phyloP scores from a whole-genome alignment of 1,140 invertebrate species.

The Oreohelix idahoensis region DNA sequence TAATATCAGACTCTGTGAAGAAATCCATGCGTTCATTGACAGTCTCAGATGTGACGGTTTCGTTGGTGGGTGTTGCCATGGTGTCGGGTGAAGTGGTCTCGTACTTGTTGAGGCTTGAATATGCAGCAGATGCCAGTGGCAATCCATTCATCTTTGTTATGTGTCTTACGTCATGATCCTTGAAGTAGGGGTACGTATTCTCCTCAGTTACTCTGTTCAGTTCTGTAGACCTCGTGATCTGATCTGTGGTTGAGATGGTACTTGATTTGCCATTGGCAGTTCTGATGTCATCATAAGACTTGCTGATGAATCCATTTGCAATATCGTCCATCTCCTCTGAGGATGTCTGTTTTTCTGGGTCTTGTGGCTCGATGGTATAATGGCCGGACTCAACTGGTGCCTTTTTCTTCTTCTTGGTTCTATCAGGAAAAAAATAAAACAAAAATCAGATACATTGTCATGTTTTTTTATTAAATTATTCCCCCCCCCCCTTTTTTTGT shows the following conservation, averaged over 20 bases:
- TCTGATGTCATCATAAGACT: conserved; percentile 12
- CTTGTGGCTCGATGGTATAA: conserved; percentile 29
- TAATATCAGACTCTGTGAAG: conserved; percentile 34
- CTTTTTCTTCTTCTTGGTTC: conserved; percentile 24
- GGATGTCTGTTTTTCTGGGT: conserved; percentile 31
- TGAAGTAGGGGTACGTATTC: conserved; percentile 58
- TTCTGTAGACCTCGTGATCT: conserved; percentile 60
- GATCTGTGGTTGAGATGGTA: conserved; percentile 41
- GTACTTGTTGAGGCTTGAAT: neutral
- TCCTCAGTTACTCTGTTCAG: conserved; percentile 52
- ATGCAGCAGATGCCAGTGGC: neutral
- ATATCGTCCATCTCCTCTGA: conserved; percentile 29
- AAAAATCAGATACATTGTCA: no score
- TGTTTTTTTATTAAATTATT: no score
- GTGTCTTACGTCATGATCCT: conserved; percentile 44
- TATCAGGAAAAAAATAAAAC: neutral
- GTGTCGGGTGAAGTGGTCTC: neutral
- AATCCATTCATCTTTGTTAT: neutral
- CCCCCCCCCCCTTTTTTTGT: no score
- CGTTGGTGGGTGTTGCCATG: neutral
- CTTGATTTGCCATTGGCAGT: neutral
- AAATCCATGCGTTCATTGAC: conserved; percentile 33
- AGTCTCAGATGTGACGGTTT: conserved; percentile 26
- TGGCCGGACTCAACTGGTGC: conserved; percentile 5
- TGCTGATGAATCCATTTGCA: conserved; percentile 6